Evolutionary conservation across 2,888 invertebrate genomes (phyloP).

Genomic region (Brachycybe producta): DNA sequence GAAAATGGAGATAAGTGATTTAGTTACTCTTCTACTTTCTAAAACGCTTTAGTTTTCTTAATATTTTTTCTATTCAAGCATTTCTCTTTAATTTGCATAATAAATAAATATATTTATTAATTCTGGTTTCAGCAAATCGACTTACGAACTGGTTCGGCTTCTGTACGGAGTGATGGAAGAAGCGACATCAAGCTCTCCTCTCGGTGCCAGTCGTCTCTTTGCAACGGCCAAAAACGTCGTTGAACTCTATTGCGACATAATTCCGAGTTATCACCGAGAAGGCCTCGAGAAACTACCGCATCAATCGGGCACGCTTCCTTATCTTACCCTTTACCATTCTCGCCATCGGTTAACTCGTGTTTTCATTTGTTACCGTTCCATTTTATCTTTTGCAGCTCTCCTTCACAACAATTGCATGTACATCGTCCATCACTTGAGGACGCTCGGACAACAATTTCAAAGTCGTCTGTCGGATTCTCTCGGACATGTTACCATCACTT

Average conservation of each 20-base stretch:
- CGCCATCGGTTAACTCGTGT: no score
- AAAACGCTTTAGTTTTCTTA: no score
- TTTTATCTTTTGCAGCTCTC: slow-evolving; percentile 45
- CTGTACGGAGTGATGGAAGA: slow-evolving; percentile 10
- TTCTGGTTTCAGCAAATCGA: slow-evolving; percentile 10
- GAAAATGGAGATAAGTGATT: no score
- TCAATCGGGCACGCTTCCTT: slow-evolving; percentile 51
- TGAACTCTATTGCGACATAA: slow-evolving; percentile 59
- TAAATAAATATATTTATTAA: no score
- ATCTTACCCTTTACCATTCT: background rate
- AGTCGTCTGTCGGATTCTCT: slow-evolving; percentile 45
- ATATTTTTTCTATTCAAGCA: background rate
- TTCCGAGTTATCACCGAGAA: slow-evolving; percentile 65
- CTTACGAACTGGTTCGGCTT: slow-evolving; percentile 6
- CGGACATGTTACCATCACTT: slow-evolving; percentile 45
- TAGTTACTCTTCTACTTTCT: no score
- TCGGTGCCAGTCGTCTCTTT: slow-evolving; percentile 50
- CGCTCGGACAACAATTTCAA: slow-evolving; percentile 53
- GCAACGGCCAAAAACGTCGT: slow-evolving; percentile 58
- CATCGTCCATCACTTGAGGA: slow-evolving; percentile 57
- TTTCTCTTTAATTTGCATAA: no score
- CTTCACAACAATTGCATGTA: slow-evolving; percentile 89
- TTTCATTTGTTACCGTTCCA: background rate
- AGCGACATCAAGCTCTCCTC: slow-evolving; percentile 29
- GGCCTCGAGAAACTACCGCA: slow-evolving; percentile 73